A percentile compares a stretch with the other conserved stretches of the same genome.
Evolutionary conservation across 2,888 invertebrate genomes (phyloP).

Genomic region (Cryptocheilus praepositus): DNA sequence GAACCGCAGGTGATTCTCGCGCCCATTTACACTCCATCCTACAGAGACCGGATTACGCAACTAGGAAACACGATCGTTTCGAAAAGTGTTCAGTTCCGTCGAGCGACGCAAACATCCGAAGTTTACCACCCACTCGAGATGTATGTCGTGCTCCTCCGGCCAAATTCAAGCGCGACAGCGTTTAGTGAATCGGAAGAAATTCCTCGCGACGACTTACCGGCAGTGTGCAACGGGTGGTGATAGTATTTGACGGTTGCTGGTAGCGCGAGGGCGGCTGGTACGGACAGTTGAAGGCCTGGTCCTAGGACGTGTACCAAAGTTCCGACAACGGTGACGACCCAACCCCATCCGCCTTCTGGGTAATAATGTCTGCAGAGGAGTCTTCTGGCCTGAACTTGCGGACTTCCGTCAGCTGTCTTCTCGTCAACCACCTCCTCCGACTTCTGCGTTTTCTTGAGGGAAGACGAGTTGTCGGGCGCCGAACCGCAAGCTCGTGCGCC

Average conservation of each 20-base stretch:
- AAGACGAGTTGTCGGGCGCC: not conserved
- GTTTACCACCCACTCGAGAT: not conserved
- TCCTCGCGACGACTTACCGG: constrained; percentile 56
- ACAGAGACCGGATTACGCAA: too few species aligned
- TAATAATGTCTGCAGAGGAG: constrained; percentile 86
- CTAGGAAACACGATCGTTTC: too few species aligned
- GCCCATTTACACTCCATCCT: too few species aligned
- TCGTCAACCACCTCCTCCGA: constrained; percentile 39
- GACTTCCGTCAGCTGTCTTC: constrained; percentile 30
- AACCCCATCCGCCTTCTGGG: constrained; percentile 93
- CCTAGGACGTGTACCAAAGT: constrained; percentile 82
- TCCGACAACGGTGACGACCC: constrained; percentile 83
- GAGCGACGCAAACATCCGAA: too few species aligned
- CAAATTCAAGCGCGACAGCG: not conserved
- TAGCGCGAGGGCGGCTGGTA: constrained; percentile 58
- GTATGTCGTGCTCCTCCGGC: not conserved
- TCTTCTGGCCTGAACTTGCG: constrained; percentile 79
- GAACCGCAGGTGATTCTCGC: too few species aligned
- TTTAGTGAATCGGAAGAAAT: not conserved
- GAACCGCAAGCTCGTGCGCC: constrained; percentile 26
- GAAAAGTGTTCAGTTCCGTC: too few species aligned
- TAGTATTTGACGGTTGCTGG: constrained; percentile 64
- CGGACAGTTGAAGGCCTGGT: constrained; percentile 85
- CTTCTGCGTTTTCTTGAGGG: constrained; percentile 48
- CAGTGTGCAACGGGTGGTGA: constrained; percentile 62